Evolutionary conservation across 2,888 invertebrate species (phyloP), one percentile per base, ranked within the genome.

Genomic region (Latheticus oryzae): DNA sequence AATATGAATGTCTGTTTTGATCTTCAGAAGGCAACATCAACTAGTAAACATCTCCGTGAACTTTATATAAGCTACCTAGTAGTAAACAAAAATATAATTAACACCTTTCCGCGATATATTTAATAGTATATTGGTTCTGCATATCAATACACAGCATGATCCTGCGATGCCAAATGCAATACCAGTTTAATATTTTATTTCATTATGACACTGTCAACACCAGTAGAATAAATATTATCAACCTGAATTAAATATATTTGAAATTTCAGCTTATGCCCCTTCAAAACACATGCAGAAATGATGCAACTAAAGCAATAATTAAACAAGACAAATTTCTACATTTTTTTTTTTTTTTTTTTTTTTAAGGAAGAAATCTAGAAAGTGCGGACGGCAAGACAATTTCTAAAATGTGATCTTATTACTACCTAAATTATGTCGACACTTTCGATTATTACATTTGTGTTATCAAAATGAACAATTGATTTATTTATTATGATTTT

Each of bases 171-270:
- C 51, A 35, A 38, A 38, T 50, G 50, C 50, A 26, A 28, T 51
- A 51, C 51, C 51, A 51, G 51, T 51, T 40, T 30, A 28, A 51
- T 51, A 51, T 40, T 30, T 50, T 50, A 50, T 50, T 37, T 38
- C 38, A 50, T 50, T 50, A 50, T 51, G 40, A 17, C 13, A 28
- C 40, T 51, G 51, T 51, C 51, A 40, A 40, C 51, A 21, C 37
- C 32, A 38, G n/a, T n/a, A n/a, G n/a, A n/a, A 50, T 50, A 37
- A 50, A 47, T 35, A 47, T 47, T 8, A n/a, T n/a, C n/a, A 35
- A 30, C 17, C 12, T 19, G 30, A 33, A 16, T 43, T 28, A 40
- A n/a, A 28, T 28, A 43, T 28, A 43, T n/a, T 12, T 7, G 12
- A 30, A 42, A 42, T n/a, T n/a, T n/a, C n/a, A n/a, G n/a, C n/a